Percentiles rank a stretch among this genome's conserved stretches.
These are phyloP conservation scores for Polylopha cassiicola DNA, from an alignment of 2,888 invertebrate species.

Conservation along the genomic window DNA sequence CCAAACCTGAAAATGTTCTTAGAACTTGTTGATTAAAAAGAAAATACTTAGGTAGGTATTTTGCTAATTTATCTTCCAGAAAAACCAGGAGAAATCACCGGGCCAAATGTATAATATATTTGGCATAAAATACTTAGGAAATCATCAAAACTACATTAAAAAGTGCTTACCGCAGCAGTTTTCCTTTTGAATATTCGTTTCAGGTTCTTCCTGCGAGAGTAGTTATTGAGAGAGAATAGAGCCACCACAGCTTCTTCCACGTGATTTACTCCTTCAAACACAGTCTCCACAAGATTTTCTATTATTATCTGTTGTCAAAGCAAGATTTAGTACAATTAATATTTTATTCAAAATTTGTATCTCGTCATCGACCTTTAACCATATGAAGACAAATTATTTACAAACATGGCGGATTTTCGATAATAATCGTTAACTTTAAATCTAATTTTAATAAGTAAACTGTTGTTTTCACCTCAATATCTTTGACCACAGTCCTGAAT, in stretches of 20 bases:
- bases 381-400: no score
- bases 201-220: conserved; percentile 84
- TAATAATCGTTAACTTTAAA: not conserved
- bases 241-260: conserved; percentile 89
- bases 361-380: no score
- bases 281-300: conserved; percentile 87
- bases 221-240: conserved; percentile 86
- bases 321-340: not conserved
- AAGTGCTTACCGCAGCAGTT: conserved; percentile 74
- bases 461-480: conserved; percentile 73
- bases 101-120: conserved; percentile 74
- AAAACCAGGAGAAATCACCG: no score
- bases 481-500: conserved; percentile 78
- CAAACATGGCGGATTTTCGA: not conserved
- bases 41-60: no score
- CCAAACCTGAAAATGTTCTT: conserved; percentile 75
- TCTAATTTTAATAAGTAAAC: not conserved
- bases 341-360: no score
- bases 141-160: conserved; percentile 35
- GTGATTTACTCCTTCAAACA: conserved; percentile 87
- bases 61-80: no score
- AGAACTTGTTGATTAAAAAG: no score
- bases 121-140: conserved; percentile 39
- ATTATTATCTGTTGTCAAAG: conserved; percentile 80
- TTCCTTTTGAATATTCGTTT: conserved; percentile 82